These are phyloP conservation scores for Chesias legatella DNA, from an alignment of 2,888 invertebrate genomes.

Conservation along the genomic window DNA sequence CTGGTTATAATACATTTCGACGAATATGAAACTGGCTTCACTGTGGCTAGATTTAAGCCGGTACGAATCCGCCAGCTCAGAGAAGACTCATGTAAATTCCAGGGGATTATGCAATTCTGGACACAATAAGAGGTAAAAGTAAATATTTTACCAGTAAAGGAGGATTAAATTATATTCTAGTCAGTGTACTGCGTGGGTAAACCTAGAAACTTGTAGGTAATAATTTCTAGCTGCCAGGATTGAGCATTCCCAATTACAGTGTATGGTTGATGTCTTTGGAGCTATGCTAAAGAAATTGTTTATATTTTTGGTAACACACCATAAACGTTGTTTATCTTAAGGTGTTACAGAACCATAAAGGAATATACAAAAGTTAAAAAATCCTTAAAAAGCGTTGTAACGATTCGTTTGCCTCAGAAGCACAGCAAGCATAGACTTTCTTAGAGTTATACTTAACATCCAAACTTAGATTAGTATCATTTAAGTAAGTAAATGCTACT, in stretches of 20 bases:
- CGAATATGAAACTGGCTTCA: not conserved
- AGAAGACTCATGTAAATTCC: constrained; percentile 11
- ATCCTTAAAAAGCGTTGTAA: too few species aligned
- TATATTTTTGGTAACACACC: not conserved
- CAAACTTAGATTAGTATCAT: too few species aligned
- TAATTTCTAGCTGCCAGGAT: constrained; percentile 28
- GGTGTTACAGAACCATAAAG: too few species aligned
- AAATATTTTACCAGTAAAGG: constrained; percentile 32
- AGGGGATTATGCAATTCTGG: constrained; percentile 15
- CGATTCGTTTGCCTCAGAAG: too few species aligned
- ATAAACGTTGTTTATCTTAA: not conserved
- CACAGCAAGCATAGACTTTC: too few species aligned
- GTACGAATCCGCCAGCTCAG: constrained; percentile 12
- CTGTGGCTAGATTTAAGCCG: constrained; percentile 7
- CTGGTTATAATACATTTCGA: too few species aligned
- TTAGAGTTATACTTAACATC: too few species aligned
- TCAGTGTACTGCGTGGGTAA: constrained; percentile 35
- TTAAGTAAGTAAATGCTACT: too few species aligned
- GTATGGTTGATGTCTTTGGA: constrained; percentile 22
- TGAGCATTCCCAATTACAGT: constrained; percentile 31
- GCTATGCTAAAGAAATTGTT: not conserved
- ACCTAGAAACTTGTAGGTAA: constrained; percentile 33
- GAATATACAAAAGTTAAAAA: too few species aligned
- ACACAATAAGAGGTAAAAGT: constrained; percentile 28
- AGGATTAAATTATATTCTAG: constrained; percentile 33